Evolutionary conservation across 2,888 invertebrate species (phyloP).

Genomic region (Eupithecia tripunctaria): DNA sequence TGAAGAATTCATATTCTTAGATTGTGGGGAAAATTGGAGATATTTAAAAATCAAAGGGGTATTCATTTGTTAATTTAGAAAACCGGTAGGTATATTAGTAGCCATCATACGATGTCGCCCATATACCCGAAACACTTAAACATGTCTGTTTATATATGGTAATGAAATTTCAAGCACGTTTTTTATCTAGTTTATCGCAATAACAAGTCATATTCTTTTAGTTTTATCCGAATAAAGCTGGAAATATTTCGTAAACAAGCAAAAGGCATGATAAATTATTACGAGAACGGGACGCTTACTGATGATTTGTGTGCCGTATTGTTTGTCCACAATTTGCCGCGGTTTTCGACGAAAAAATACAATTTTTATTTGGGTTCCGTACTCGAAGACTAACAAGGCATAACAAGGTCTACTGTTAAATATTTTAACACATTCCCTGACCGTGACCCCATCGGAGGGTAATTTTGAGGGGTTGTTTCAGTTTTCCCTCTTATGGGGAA

Average conservation of each 20-base stretch:
- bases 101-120: not conserved
- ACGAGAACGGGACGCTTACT: constrained; percentile 38
- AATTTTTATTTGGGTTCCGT: constrained; percentile 26
- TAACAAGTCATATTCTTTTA: constrained; percentile 36
- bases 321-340: constrained; percentile 39
- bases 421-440: not conserved
- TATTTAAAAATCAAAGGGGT: no score
- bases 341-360: constrained; percentile 25
- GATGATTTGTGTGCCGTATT: constrained; percentile 46
- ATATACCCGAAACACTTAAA: not conserved
- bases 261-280: constrained; percentile 44
- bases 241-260: constrained; percentile 44
- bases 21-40: no score
- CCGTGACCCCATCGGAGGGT: not conserved
- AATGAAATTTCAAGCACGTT: constrained; percentile 7
- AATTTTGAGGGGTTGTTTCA: no score
- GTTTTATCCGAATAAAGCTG: constrained; percentile 41
- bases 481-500: no score
- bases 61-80: not conserved
- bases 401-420: constrained; percentile 6
- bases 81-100: not conserved
- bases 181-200: constrained; percentile 10
- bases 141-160: not conserved
- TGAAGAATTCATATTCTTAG: no score
- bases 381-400: constrained; percentile 2